phyloP scores from a whole-genome alignment of 2,888 invertebrate genomes.

The Spisula solida region DNA sequence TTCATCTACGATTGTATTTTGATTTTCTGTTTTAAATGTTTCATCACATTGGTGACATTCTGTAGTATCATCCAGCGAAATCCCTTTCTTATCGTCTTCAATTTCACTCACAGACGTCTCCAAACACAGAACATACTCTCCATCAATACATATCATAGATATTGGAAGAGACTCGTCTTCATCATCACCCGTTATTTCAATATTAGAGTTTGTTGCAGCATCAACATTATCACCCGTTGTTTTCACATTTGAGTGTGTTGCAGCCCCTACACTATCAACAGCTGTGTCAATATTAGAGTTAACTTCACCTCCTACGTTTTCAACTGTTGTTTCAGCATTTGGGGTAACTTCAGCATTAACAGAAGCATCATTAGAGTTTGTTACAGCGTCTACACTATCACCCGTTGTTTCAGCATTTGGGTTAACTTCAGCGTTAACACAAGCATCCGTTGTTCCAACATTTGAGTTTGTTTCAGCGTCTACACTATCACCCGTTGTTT shows the following conservation, averaged over 20 bases:
- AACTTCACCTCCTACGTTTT: no score
- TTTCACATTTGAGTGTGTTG: no score
- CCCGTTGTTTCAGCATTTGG: not conserved
- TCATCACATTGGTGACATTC: not conserved
- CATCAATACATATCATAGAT: slow-evolving; percentile 24
- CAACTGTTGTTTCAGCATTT: no score
- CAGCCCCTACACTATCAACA: no score
- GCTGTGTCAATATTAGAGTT: no score
- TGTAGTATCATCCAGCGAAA: not conserved
- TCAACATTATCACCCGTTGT: no score
- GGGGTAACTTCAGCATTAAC: no score
- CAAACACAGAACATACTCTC: slow-evolving; percentile 20
- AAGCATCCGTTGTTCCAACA: no score
- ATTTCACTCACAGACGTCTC: not conserved
- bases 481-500: not conserved
- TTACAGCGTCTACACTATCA: not conserved
- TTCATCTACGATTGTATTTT: no score
- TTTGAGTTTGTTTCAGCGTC: not conserved
- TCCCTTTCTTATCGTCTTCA: not conserved
- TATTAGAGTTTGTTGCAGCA: not conserved
- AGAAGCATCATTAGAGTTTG: no score
- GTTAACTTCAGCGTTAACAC: not conserved
- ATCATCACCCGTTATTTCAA: not conserved
- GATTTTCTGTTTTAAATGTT: no score
- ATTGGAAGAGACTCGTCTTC: not conserved